These are phyloP conservation scores for Copidosoma aretas DNA, from an alignment of 2,888 invertebrate genomes.

Conservation along the genomic window DNA sequence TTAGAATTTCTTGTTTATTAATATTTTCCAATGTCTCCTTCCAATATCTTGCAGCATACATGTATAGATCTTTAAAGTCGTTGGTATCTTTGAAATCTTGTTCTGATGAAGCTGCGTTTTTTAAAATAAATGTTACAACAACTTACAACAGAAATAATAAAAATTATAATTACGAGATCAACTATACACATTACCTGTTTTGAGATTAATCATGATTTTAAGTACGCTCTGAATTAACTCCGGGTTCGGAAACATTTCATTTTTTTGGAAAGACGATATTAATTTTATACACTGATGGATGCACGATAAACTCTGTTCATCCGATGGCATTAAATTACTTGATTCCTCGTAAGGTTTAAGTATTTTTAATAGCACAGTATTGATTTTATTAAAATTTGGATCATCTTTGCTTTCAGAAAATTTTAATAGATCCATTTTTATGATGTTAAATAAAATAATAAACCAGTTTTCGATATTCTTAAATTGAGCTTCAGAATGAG, in stretches of 20 bases:
- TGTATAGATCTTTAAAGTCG: conserved; percentile 46
- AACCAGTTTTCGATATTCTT: conserved; percentile 52
- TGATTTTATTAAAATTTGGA: conserved; percentile 43
- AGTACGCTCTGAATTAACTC: conserved; percentile 43
- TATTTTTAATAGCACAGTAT: conserved; percentile 46
- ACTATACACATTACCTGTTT: conserved; percentile 43
- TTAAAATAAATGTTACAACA: conserved; percentile 2
- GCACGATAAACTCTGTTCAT: conserved; percentile 47
- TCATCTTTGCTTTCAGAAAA: conserved; percentile 26
- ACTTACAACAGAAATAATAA: background rate
- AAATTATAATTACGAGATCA: background rate
- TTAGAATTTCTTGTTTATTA: conserved; percentile 41
- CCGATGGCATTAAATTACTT: conserved; percentile 47
- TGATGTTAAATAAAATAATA: conserved; percentile 45
- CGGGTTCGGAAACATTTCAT: conserved; percentile 37
- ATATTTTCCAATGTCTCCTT: conserved; percentile 45
- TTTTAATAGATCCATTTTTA: conserved; percentile 41
- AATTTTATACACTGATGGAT: conserved; percentile 52
- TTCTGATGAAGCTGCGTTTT: conserved; percentile 28
- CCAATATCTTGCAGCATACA: conserved; percentile 52
- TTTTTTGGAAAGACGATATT: conserved; percentile 49
- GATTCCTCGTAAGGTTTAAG: conserved; percentile 46
- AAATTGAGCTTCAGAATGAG: conserved; percentile 41
- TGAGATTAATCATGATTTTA: conserved; percentile 47
- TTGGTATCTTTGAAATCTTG: conserved; percentile 39